These are phyloP conservation scores for Pristis pectinata DNA, from an alignment of 2,797 vertebrate genomes.

Conservation along the genomic window DNA sequence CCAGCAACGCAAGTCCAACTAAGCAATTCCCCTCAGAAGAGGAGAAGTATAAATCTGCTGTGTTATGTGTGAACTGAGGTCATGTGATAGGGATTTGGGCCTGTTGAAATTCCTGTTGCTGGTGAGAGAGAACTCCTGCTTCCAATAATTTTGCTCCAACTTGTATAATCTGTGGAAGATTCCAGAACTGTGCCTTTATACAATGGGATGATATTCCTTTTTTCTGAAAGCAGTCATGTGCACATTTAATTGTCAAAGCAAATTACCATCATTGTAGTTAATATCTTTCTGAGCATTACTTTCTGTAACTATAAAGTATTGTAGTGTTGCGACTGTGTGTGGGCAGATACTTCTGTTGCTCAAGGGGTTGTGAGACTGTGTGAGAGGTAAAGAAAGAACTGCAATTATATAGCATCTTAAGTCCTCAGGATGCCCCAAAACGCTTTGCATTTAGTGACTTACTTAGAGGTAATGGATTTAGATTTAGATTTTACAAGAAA, in stretches of 20 bases:
- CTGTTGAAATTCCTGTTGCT: conserved; percentile 22
- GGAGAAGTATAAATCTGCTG: neutral
- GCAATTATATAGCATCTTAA: neutral
- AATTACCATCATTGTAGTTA: conserved; percentile 18
- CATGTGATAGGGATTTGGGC: neutral
- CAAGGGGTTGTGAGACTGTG: conserved; percentile 1
- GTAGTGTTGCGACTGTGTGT: neutral
- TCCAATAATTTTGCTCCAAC: conserved; percentile 12
- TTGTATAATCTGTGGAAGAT: conserved; percentile 28
- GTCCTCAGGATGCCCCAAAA: neutral
- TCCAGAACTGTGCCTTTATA: conserved; percentile 8
- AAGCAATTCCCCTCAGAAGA: neutral
- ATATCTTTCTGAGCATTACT: conserved; percentile 6
- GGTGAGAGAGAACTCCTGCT: neutral
- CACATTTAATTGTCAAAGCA: neutral
- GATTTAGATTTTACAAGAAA: neutral
- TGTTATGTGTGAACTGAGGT: neutral
- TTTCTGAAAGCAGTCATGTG: conserved; percentile 13
- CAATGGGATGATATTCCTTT: neutral
- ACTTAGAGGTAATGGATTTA: neutral
- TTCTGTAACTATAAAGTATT: conserved; percentile 11
- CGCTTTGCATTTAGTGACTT: neutral
- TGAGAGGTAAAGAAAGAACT: conserved; percentile 8
- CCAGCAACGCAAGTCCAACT: conserved; percentile 6
- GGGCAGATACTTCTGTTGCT: neutral